Conservation (phyloP, 2,797 vertebrate species). For the Limnodromus scolopaceus region DNA sequence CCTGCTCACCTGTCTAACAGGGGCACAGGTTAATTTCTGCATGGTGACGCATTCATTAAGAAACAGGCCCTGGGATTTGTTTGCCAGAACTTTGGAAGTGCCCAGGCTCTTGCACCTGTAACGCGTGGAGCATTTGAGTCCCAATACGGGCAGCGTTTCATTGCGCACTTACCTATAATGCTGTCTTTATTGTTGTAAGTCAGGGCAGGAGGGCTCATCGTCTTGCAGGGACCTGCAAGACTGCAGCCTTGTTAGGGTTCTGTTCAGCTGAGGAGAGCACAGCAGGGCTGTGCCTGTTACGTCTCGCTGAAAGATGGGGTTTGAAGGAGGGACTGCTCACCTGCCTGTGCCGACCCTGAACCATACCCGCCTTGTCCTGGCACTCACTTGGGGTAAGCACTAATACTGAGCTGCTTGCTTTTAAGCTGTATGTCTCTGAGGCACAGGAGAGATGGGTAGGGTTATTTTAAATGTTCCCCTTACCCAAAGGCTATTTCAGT, state of each 20-base stretch:
- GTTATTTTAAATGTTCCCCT: neutral
- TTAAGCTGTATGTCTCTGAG: neutral
- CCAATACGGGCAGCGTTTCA: fast-evolving
- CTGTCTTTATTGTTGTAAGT: no score
- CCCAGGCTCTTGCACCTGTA: neutral
- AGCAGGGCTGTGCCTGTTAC: neutral
- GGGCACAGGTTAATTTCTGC: neutral
- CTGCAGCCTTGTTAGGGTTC: neutral
- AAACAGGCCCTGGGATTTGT: neutral
- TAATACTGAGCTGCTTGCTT: neutral
- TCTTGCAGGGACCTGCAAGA: no score
- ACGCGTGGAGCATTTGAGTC: fast-evolving
- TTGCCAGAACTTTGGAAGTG: fast-evolving
- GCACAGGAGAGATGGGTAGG: neutral
- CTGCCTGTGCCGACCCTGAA: fast-evolving
- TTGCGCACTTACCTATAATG: fast-evolving
- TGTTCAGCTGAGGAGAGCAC: neutral
- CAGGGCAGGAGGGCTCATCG: fast-evolving
- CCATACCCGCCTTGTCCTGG: fast-evolving
- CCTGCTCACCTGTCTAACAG: fast-evolving
- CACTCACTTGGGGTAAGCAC: neutral
- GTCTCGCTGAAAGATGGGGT: neutral
- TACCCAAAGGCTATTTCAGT: neutral
- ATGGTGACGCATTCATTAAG: fast-evolving
- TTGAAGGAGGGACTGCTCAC: no score